Conservation (phyloP, 1,140 invertebrate species). For the Ephestia elutella region DNA sequence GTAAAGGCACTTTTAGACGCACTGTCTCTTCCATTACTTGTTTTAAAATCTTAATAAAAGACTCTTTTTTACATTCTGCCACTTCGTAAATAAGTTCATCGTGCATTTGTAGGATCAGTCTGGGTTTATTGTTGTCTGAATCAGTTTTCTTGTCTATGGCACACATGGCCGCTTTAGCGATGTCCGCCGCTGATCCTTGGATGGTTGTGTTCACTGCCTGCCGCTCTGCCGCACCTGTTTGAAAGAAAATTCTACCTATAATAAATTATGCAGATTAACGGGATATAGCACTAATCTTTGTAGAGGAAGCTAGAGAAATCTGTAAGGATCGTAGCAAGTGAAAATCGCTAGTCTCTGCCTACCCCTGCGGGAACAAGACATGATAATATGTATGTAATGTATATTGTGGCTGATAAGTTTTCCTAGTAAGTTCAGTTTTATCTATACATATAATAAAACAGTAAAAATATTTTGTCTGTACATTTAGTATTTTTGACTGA, state of each 20-base stretch:
- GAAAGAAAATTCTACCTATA: constrained; percentile 1
- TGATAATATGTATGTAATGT: no score
- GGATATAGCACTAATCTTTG: no score
- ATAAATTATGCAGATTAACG: no score
- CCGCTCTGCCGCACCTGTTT: constrained; percentile 88
- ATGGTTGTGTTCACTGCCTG: constrained; percentile 96
- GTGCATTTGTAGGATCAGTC: constrained; percentile 92
- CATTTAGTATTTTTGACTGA: no score
- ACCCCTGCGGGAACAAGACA: no score
- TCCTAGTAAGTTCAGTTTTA: no score
- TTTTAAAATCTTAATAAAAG: constrained; percentile 81
- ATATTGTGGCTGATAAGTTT: no score
- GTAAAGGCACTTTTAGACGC: constrained; percentile 83
- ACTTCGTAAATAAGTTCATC: constrained; percentile 98
- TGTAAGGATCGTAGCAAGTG: no score
- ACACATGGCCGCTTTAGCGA: constrained; percentile 93
- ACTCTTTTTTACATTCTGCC: constrained; percentile 74
- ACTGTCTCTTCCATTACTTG: constrained; percentile 88
- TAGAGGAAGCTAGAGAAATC: no score
- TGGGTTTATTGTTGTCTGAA: constrained; percentile 58
- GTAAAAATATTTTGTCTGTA: no score
- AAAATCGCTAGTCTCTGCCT: no score
- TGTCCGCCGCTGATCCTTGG: constrained; percentile 96
- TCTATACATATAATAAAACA: no score
- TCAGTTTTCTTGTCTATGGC: constrained; percentile 82